Conservation (phyloP, 2,113 vertebrate genomes). For the Forbesichthys papilliferus region DNA sequence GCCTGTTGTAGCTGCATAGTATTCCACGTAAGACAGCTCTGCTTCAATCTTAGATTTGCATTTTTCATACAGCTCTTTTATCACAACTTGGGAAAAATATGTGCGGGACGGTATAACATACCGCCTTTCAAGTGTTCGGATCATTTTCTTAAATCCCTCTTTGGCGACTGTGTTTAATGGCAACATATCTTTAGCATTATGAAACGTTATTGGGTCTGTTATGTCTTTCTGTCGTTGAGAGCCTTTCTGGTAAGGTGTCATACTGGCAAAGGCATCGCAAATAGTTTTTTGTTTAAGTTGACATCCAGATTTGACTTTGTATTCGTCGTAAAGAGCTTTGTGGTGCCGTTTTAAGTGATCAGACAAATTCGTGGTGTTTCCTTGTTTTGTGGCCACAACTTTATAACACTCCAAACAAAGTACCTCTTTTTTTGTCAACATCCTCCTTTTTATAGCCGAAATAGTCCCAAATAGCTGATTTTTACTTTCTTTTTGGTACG, state of each 20-base stretch:
- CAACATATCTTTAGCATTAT: slow-evolving; percentile 19
- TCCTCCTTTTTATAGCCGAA: too few relatives aligned
- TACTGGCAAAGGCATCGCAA: slow-evolving; percentile 25
- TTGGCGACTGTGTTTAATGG: slow-evolving; percentile 12
- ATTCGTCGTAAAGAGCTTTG: too few relatives aligned
- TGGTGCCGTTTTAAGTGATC: too few relatives aligned
- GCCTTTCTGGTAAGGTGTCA: slow-evolving; percentile 17
- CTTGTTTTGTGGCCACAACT: too few relatives aligned
- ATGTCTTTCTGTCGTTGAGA: slow-evolving; percentile 1
- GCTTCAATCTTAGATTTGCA: slow-evolving; percentile 10
- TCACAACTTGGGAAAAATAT: too few relatives aligned
- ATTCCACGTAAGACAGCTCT: neutral
- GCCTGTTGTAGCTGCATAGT: slow-evolving; percentile 4
- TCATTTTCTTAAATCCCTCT: slow-evolving; percentile 19
- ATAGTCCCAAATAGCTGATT: too few relatives aligned
- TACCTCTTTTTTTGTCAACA: too few relatives aligned
- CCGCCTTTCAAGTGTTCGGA: slow-evolving; percentile 12
- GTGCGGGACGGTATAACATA: neutral
- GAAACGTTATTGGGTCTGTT: slow-evolving; percentile 17
- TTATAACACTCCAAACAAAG: too few relatives aligned
- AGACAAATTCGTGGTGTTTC: too few relatives aligned
- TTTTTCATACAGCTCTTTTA: slow-evolving; percentile 7
- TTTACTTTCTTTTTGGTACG: too few relatives aligned
- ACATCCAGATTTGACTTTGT: too few relatives aligned
- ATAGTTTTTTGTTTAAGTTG: neutral